Evolutionary conservation across 2,888 invertebrate species (phyloP).

Genomic region (Pseudococcus viburni): DNA sequence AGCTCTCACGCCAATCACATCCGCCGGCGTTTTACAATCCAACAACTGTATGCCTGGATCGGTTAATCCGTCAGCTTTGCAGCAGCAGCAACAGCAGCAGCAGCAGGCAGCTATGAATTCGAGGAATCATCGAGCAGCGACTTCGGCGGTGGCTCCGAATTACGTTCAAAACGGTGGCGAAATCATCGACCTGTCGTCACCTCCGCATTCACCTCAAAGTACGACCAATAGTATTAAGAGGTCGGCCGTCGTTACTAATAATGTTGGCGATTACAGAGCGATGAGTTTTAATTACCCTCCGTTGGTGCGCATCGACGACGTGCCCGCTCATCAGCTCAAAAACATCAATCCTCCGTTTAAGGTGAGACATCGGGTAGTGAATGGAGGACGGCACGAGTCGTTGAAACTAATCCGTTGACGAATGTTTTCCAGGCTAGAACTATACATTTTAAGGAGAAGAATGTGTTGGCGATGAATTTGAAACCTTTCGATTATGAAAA

Average conservation of each 20-base stretch:
- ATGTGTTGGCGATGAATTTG: constrained; percentile 89
- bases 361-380: neutral
- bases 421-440: constrained; percentile 77
- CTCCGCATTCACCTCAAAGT: constrained; percentile 72
- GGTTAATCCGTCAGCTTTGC: neutral
- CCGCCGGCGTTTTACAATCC: neutral
- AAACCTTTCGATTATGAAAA: constrained; percentile 88
- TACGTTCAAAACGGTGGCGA: constrained; percentile 69
- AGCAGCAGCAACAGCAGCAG: constrained; percentile 47
- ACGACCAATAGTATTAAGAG: constrained; percentile 30
- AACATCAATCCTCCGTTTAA: constrained; percentile 17
- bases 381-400: neutral
- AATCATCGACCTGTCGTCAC: constrained; percentile 74
- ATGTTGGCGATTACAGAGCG: neutral
- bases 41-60: neutral
- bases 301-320: neutral
- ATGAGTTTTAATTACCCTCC: constrained; percentile 3
- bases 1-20: constrained; percentile 59
- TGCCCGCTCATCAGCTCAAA: constrained; percentile 7
- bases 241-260: constrained; percentile 8
- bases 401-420: neutral
- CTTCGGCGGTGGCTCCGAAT: constrained; percentile 11
- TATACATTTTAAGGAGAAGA: constrained; percentile 83
- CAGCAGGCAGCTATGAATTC: neutral
- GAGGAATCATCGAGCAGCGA: neutral